Evolutionary conservation across 2,797 vertebrate genomes (phyloP).

Genomic region (Catostomus latipinnis): DNA sequence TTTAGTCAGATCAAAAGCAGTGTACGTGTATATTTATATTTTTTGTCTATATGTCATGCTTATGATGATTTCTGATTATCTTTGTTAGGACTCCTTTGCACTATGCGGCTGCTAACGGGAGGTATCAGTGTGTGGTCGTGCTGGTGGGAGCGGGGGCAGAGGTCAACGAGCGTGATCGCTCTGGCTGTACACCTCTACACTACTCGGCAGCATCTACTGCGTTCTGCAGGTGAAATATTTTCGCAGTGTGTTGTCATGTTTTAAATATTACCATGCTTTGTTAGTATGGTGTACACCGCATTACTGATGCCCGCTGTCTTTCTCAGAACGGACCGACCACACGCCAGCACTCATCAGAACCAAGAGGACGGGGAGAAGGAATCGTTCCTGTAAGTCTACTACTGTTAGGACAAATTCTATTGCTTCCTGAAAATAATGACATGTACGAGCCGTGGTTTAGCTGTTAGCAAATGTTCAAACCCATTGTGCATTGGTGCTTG

Average conservation of each 20-base stretch:
- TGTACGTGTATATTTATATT: no score
- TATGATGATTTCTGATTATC: background rate
- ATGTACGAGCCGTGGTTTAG: no score
- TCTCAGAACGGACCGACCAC: slow-evolving; percentile 81
- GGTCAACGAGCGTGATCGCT: slow-evolving; percentile 91
- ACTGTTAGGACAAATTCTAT: no score
- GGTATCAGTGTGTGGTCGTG: slow-evolving; percentile 95
- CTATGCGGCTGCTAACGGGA: slow-evolving; percentile 96
- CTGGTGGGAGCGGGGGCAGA: slow-evolving; percentile 92
- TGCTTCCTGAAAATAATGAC: no score
- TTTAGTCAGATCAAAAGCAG: no score
- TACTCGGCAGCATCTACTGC: slow-evolving; percentile 95
- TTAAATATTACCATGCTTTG: background rate
- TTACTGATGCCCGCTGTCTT: slow-evolving; percentile 17
- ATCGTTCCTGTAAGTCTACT: slow-evolving; percentile 87
- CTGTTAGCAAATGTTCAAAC: no score
- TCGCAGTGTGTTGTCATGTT: background rate
- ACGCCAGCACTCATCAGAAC: slow-evolving; percentile 75
- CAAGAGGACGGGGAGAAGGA: slow-evolving; percentile 87
- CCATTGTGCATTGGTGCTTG: no score
- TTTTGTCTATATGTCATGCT: no score
- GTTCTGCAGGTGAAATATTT: slow-evolving; percentile 86
- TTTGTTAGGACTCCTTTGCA: slow-evolving; percentile 91
- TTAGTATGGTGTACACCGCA: background rate
- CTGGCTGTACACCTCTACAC: slow-evolving; percentile 94